Evolutionary conservation across 2,888 invertebrate species (phyloP).

Genomic region (Odiellus spinosus): DNA sequence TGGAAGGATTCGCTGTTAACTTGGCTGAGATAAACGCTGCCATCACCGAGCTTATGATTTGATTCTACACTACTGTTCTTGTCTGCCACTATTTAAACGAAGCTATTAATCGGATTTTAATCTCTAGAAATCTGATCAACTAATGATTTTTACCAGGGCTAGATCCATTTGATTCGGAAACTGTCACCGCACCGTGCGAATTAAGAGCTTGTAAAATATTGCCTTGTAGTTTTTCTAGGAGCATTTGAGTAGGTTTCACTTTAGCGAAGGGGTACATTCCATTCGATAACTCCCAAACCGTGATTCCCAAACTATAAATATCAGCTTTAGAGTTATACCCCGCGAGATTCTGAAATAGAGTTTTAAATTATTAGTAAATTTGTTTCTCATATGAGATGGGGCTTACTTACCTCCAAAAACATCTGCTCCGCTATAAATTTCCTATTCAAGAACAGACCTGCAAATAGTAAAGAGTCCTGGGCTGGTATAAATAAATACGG

Average conservation of each 20-base stretch:
- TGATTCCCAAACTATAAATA: slow-evolving; percentile 76
- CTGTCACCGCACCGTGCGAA: too few relatives aligned
- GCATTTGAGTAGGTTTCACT: slow-evolving; percentile 71
- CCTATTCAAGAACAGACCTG: too few relatives aligned
- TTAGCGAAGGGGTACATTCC: slow-evolving; percentile 74
- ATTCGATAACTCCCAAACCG: slow-evolving; percentile 73
- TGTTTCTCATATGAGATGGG: too few relatives aligned
- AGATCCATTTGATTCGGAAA: slow-evolving; percentile 3
- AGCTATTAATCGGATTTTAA: too few relatives aligned
- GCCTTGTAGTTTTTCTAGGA: slow-evolving; percentile 77
- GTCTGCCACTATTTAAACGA: slow-evolving; percentile 24
- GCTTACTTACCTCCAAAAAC: too few relatives aligned
- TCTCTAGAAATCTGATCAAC: too few relatives aligned
- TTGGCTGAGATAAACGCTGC: slow-evolving; percentile 1
- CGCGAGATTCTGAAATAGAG: slow-evolving; percentile 45
- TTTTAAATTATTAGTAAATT: too few relatives aligned
- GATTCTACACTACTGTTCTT: slow-evolving; percentile 56
- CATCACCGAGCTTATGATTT: slow-evolving; percentile 36
- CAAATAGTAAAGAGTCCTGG: too few relatives aligned
- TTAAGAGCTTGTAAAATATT: too few relatives aligned
- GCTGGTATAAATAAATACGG: too few relatives aligned
- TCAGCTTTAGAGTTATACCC: slow-evolving; percentile 83
- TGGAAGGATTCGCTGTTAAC: slow-evolving; percentile 50
- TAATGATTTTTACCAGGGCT: slow-evolving; percentile 9
- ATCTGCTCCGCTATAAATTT: too few relatives aligned